Percentiles rank a stretch among this genome's conserved stretches.
Evolutionary conservation across 2,888 invertebrate species (phyloP).

Genomic region (Vanessa cardui): DNA sequence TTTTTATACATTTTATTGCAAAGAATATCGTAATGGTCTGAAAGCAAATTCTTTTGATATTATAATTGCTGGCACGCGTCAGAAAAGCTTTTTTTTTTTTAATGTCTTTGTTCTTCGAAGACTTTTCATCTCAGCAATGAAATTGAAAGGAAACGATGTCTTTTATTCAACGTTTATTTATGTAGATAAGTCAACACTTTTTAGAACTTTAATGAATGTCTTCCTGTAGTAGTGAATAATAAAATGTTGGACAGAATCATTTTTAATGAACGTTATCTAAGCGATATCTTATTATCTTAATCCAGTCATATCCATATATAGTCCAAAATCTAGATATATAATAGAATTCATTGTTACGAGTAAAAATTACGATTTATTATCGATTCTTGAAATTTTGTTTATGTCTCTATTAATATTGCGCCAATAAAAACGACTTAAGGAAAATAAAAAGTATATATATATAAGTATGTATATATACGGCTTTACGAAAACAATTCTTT

Average conservation of each 20-base stretch:
- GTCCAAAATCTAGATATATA: too few species aligned
- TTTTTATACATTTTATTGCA: conserved; percentile 11
- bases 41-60: conserved; percentile 43
- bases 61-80: conserved; percentile 52
- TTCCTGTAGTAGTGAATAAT: conserved; percentile 4
- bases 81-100: conserved; percentile 48
- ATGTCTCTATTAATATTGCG: too few species aligned
- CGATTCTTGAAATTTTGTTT: too few species aligned
- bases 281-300: background rate
- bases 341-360: too few species aligned
- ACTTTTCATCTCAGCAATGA: conserved; percentile 49
- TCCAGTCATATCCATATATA: too few species aligned
- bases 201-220: conserved; percentile 30
- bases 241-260: background rate
- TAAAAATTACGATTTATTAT: too few species aligned
- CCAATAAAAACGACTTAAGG: too few species aligned
- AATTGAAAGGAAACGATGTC: conserved; percentile 44
- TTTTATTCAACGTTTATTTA: conserved; percentile 44
- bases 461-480: too few species aligned
- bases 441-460: too few species aligned
- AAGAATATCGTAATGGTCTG: conserved; percentile 29
- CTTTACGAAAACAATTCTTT: too few species aligned
- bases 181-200: conserved; percentile 40
- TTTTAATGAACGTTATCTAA: background rate
- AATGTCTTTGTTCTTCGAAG: conserved; percentile 56